phyloP scores from a whole-genome alignment of 1,140 invertebrate genomes.

The Drosophila kanapiae region DNA sequence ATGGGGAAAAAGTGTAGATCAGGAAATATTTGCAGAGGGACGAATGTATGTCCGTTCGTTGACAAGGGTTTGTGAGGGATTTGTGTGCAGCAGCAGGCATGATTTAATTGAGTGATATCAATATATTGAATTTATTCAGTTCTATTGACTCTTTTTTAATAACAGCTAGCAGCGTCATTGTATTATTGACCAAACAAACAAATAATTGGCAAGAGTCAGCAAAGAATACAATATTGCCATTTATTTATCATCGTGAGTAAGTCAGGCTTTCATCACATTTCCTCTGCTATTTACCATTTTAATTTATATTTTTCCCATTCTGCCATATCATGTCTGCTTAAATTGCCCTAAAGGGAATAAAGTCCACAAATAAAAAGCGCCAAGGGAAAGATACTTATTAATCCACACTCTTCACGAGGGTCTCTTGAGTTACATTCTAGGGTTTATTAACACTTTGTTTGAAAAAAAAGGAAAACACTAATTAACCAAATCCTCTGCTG shows the following conservation, averaged over 20 bases:
- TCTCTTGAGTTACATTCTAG: not conserved
- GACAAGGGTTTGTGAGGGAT: constrained; percentile 1
- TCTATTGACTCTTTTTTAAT: not conserved
- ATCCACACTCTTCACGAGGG: not conserved
- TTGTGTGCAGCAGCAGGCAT: not conserved
- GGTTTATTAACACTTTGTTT: not conserved
- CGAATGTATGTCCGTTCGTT: not conserved
- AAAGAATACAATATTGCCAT: not conserved
- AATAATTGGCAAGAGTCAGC: not conserved
- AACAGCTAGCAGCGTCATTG: not conserved
- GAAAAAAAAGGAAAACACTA: not conserved
- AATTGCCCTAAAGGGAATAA: not conserved
- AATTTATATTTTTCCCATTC: not conserved
- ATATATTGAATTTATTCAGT: not conserved
- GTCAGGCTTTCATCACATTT: not conserved
- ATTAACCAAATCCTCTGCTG: not conserved
- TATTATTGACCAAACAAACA: too few relatives aligned
- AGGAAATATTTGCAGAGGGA: constrained; percentile 1
- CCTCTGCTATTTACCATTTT: not conserved
- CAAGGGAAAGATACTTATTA: not conserved
- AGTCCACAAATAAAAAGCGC: not conserved
- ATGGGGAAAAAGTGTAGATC: constrained; percentile 3
- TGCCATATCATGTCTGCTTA: not conserved
- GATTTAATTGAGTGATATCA: not conserved
- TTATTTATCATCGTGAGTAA: constrained; percentile 6